phyloP scores from a whole-genome alignment of 2,797 vertebrate species.

The Enteromius argenteus region DNA sequence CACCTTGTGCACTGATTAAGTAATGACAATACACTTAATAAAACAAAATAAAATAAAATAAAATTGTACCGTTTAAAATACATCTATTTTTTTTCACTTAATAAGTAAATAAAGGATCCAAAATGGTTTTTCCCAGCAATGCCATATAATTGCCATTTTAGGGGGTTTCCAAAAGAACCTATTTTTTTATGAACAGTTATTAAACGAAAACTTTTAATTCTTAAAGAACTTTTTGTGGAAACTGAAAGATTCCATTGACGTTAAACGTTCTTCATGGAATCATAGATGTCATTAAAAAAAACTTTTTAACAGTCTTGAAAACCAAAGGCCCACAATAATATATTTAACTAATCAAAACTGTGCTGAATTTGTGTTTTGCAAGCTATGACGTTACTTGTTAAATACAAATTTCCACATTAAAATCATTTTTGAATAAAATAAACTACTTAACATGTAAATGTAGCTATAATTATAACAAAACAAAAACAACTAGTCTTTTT shows the following conservation, averaged over 20 bases:
- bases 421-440: neutral
- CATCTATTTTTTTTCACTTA: no score
- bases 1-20: conserved; percentile 7
- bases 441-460: neutral
- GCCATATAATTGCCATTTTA: neutral
- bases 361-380: neutral
- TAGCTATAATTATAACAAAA: neutral
- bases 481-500: neutral
- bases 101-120: neutral
- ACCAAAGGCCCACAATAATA: neutral
- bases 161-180: neutral
- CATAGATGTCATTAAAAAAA: neutral
- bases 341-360: neutral
- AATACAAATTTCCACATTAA: neutral
- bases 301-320: neutral
- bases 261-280: neutral
- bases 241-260: neutral
- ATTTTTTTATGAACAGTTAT: neutral
- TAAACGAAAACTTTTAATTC: no score
- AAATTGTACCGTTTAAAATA: neutral
- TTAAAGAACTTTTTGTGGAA: neutral
- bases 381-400: neutral
- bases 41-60: neutral
- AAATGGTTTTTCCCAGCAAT: neutral
- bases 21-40: neutral